These are phyloP conservation scores for Drosophila kurseongensis DNA, from an alignment of 1,140 invertebrate genomes.

Conservation along the genomic window DNA sequence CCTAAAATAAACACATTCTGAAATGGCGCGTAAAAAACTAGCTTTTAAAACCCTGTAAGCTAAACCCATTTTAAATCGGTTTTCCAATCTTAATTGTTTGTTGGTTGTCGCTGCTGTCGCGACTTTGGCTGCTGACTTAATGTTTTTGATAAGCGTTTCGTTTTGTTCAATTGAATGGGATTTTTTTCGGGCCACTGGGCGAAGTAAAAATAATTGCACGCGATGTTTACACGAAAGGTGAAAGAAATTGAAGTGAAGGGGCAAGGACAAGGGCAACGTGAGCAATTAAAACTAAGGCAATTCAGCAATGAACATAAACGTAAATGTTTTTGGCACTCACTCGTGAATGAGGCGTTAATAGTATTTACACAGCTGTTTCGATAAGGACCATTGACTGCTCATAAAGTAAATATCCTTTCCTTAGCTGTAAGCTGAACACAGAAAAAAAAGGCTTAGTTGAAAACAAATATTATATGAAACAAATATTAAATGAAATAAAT, in stretches of 20 bases:
- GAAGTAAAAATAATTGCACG: slow-evolving; percentile 70
- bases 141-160: slow-evolving; percentile 67
- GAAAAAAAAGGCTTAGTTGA: too few relatives aligned
- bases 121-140: slow-evolving; percentile 29
- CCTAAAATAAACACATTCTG: background rate
- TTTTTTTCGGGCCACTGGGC: slow-evolving; percentile 16
- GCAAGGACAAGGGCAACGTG: slow-evolving; percentile 18
- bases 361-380: slow-evolving; percentile 60
- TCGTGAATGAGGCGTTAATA: slow-evolving; percentile 61
- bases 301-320: slow-evolving; percentile 60
- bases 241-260: slow-evolving; percentile 44
- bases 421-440: too few relatives aligned
- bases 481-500: too few relatives aligned
- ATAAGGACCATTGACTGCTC: slow-evolving; percentile 23
- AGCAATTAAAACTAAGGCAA: slow-evolving; percentile 52
- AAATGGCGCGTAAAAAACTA: too few relatives aligned
- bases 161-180: slow-evolving; percentile 66
- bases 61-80: slow-evolving; percentile 15
- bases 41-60: background rate
- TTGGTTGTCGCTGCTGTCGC: slow-evolving; percentile 25
- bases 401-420: slow-evolving; percentile 15
- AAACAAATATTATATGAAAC: too few relatives aligned
- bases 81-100: slow-evolving; percentile 67
- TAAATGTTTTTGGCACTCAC: slow-evolving; percentile 57
- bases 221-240: slow-evolving; percentile 71